phyloP scores from a whole-genome alignment of 1,140 invertebrate genomes.

The Thaumetopoea pityocampa region DNA sequence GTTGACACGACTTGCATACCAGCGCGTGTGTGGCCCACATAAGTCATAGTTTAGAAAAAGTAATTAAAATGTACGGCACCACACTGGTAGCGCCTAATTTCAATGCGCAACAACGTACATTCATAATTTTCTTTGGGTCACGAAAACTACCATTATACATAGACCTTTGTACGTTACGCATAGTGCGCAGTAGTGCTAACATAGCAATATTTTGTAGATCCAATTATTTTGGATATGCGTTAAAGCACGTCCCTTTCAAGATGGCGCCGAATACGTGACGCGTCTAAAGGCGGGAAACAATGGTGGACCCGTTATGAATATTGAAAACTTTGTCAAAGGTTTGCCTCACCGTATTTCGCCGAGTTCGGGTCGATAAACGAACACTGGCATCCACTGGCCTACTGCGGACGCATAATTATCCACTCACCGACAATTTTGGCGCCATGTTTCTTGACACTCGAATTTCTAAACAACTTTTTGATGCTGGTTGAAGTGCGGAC shows the following conservation, averaged over 20 bases:
- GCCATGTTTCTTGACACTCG: conserved; percentile 32
- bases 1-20: conserved; percentile 24
- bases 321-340: conserved; percentile 47
- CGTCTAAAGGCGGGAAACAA: conserved; percentile 57
- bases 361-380: conserved; percentile 42
- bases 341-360: conserved; percentile 49
- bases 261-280: conserved; percentile 64
- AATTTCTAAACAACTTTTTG: conserved; percentile 28
- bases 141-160: conserved; percentile 41
- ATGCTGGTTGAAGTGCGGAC: conserved; percentile 12
- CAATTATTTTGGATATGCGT: conserved; percentile 35
- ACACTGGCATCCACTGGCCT: conserved; percentile 51
- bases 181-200: conserved; percentile 13
- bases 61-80: conserved; percentile 36
- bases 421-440: conserved; percentile 23
- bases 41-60: conserved; percentile 23
- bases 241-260: conserved; percentile 53
- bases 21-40: conserved; percentile 23
- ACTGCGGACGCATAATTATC: conserved; percentile 37
- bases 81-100: conserved; percentile 38
- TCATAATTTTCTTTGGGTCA: conserved; percentile 66
- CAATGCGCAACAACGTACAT: conserved; percentile 44
- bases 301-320: conserved; percentile 61
- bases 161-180: conserved; percentile 27
- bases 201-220: conserved; percentile 29